Base-by-base conservation (phyloP, 2,113 vertebrate genomes). In the Pyrgilauda ruficollis region DNA sequence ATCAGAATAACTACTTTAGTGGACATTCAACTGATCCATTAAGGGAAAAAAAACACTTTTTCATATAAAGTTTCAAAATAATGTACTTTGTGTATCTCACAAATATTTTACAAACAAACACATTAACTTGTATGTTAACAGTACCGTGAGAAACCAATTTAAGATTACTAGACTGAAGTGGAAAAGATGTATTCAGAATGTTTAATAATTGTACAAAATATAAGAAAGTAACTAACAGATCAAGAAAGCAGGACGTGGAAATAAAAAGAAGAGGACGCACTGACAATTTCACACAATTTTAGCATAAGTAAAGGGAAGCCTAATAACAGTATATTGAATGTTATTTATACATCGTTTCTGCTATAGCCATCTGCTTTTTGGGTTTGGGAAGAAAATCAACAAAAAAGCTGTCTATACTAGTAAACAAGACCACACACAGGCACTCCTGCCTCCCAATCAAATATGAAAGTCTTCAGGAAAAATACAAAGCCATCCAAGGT, bases 371-470 rank as follows among this genome's bases (percentile, higher is more conserved):
- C 61, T 35, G 17, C 8, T 72, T 91, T 84, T 84, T 87, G 30
- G 41, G 76, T 94, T 82, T n/a, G 14, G 37, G 22, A 52, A 72
- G 66, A 63, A 90, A 90, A 86, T 72, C 30, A 84, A 78, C 20
- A 52, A 91, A 90, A 86, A 76, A 87, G 7, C 31, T 68, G 19
- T 37, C 22, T 75, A 58, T 49, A 84, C 16, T 53, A 87, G 55
- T 84, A 92, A 96, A 95, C 53, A 96, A 82, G 84, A 87, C 62
- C 80, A 84, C 84, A 97, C 67, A 88, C 26, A 89, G 84, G 15
- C 47, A 92, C 15, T 87, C 18, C 61, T 31, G 35, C 76, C 87
- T 94, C 58, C 58, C 69, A 72, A 91, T 87, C 15, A 92, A 87
- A 89, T 28, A 94, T 2, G 1, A 30, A 82, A 94, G 35, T 82